Base-by-base conservation (phyloP, 2,888 invertebrate genomes). In the Polymixis flavicincta region DNA sequence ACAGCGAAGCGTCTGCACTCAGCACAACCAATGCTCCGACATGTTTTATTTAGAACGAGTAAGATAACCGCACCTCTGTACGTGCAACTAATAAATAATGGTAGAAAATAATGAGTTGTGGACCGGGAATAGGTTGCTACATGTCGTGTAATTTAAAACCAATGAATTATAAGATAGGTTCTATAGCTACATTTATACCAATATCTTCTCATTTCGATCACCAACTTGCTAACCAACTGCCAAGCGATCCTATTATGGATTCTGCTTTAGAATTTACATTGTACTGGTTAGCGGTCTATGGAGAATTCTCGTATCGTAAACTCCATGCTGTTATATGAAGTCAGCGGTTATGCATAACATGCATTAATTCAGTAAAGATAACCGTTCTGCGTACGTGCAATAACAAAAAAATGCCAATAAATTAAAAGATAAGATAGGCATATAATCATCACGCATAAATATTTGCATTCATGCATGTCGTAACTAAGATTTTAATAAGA, bases 31-130 rank as follows among this genome's bases (percentile, higher is more conserved):
- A 75, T 61, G 14, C 28, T 60, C 45, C n/a, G 25, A 76, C 82
- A 79, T 73, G 80, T 71, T 80, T 83, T 71, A 84, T 76, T 83
- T 69, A 69, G 72, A 57, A 64, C 80, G 37, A 50, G 52, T 50
- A 67, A 59, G 55, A 73, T 71, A 80, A 69, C 73, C 67, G 64
- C 82, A 76, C 72, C 80, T 80, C 37, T 60, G 55, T 68, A 79
- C 67, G 84, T 76, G 60, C 60, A 48, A 60, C 57, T 42, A 80
- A 76, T 83, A 70, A 80, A 73, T 80, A 71, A 71, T 72, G 61
- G n/a, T 59, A 52, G 48, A 25, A 70, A 83, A 72, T 76, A 83
- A 83, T 82, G 60, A 69, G 55, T 60, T 68, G 63, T 55, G 37
- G 32, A 78, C 19, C 32, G n/a, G 61, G 74, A 74, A 81, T 54